These are phyloP conservation scores for Zoanthus solanderi DNA, from an alignment of 92 coral and sea anemone species.

Conservation along the genomic window DNA sequence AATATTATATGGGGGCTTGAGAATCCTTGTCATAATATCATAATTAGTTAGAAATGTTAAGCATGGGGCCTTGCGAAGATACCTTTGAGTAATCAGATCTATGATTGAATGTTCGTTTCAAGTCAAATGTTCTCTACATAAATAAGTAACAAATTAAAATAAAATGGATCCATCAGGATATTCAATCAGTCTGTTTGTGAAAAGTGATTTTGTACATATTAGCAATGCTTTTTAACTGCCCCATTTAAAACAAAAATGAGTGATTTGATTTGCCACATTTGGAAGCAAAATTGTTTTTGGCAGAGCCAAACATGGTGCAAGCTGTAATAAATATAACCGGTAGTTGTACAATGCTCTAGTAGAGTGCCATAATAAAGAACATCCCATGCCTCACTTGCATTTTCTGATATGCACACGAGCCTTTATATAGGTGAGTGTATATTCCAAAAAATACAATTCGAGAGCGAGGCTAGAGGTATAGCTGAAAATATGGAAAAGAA, in stretches of 20 bases:
- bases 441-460: background rate
- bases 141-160: conserved; percentile 21
- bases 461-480: background rate
- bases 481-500: background rate
- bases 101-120: conserved; percentile 26
- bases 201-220: conserved; percentile 18
- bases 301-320: conserved; percentile 22
- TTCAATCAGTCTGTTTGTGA: conserved; percentile 25
- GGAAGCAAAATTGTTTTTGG: conserved; percentile 24
- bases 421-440: background rate
- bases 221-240: conserved; percentile 24
- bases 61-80: conserved; percentile 1
- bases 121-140: conserved; percentile 21
- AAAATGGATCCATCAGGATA: conserved; percentile 26
- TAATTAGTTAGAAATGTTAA: conserved; percentile 5
- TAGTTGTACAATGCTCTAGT: background rate
- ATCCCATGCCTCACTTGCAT: background rate
- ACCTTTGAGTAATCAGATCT: conserved; percentile 21
- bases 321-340: conserved; percentile 19
- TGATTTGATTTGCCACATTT: conserved; percentile 26
- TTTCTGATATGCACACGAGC: background rate
- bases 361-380: background rate
- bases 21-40: background rate
- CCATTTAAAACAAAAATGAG: conserved; percentile 12
- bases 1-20: conserved; percentile 10